Evolutionary conservation across 2,113 vertebrate species (phyloP).

Genomic region (Silurus meridionalis): DNA sequence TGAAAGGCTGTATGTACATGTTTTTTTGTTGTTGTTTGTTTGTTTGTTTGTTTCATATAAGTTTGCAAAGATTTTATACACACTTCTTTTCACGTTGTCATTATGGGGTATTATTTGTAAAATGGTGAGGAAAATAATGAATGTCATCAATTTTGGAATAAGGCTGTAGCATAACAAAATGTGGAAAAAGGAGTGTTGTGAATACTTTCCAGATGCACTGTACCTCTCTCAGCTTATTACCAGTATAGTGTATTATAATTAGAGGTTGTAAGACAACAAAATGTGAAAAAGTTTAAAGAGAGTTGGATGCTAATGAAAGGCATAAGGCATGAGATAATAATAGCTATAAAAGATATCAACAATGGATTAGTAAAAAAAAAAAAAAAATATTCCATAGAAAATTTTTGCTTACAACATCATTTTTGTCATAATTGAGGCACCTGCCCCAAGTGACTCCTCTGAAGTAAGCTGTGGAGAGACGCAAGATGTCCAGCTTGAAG

Average conservation of each 20-base stretch:
- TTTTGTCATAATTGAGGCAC: slow-evolving; percentile 78
- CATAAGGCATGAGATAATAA: neutral
- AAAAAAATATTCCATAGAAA: neutral
- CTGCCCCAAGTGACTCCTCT: slow-evolving; percentile 84
- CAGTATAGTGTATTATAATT: neutral
- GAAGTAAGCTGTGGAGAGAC: slow-evolving; percentile 86
- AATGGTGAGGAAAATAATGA: too few species aligned
- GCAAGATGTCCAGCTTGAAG: slow-evolving; percentile 84
- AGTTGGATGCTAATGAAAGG: neutral
- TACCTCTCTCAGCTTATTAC: neutral
- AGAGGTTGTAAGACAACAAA: neutral
- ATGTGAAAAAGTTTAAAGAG: neutral
- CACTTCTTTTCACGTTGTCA: too few species aligned
- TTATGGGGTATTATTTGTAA: too few species aligned
- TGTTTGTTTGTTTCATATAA: too few species aligned
- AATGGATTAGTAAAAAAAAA: neutral
- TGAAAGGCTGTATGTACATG: too few species aligned
- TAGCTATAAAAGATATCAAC: neutral
- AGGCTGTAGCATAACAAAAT: too few species aligned
- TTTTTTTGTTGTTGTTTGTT: too few species aligned
- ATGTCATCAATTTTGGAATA: too few species aligned
- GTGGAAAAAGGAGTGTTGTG: too few species aligned
- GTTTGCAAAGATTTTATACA: too few species aligned
- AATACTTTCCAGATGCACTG: too few species aligned
- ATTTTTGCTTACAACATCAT: slow-evolving; percentile 76